Evolutionary conservation across 2,797 vertebrate genomes (phyloP).

Genomic region (Malurus leucopterus): DNA sequence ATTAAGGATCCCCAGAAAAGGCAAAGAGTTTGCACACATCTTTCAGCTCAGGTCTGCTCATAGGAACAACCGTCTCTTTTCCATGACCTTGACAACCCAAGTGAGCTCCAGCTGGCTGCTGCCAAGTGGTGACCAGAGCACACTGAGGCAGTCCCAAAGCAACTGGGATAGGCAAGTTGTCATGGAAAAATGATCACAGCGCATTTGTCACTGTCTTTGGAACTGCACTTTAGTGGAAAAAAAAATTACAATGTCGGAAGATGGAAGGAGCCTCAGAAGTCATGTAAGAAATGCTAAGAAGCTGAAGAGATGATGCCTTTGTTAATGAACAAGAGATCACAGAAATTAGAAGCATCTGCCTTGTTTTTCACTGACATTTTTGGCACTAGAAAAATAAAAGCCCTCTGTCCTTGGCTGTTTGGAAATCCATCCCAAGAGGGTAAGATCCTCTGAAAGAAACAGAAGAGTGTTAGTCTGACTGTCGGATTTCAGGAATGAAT

Average conservation of each 20-base stretch:
- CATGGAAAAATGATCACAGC: background rate
- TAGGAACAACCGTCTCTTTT: background rate
- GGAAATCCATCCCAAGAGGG: background rate
- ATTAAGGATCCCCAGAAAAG: background rate
- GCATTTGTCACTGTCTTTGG: background rate
- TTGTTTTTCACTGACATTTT: background rate
- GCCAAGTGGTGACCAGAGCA: background rate
- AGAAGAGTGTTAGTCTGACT: background rate
- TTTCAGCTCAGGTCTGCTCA: background rate
- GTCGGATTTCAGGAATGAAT: constrained; percentile 3
- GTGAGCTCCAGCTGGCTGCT: background rate
- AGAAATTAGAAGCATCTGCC: background rate
- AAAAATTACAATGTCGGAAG: constrained; percentile 1
- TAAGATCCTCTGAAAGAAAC: constrained; percentile 24
- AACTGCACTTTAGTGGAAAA: background rate
- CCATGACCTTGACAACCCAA: background rate
- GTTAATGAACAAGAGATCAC: background rate
- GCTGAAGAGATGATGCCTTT: background rate
- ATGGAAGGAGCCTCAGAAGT: background rate
- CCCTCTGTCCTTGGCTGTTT: background rate
- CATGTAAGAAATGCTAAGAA: background rate
- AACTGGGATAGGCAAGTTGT: background rate
- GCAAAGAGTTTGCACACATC: background rate
- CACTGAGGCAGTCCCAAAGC: background rate
- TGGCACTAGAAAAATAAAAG: background rate